These are phyloP conservation scores for Gasterosteus aculeatus DNA, from an alignment of 2,113 vertebrate species.

Conservation along the genomic window DNA sequence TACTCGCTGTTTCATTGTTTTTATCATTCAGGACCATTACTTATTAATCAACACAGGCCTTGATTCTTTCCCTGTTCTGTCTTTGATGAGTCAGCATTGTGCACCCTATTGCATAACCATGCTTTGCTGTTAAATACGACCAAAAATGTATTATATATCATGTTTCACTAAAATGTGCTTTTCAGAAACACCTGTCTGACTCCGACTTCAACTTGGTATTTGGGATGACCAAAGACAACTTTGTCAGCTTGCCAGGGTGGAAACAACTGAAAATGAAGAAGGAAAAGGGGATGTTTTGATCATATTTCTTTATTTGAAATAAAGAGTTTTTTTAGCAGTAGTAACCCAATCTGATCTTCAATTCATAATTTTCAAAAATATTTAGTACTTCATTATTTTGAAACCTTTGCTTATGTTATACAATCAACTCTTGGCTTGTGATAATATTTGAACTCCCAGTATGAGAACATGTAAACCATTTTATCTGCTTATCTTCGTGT, in stretches of 20 bases:
- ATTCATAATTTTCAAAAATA: background rate
- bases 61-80: background rate
- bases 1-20: background rate
- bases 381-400: background rate
- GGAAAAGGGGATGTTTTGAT: conserved; percentile 85
- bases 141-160: background rate
- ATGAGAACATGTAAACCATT: background rate
- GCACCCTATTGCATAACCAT: background rate
- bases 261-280: conserved; percentile 88
- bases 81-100: background rate
- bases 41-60: background rate
- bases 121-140: conserved; percentile 8
- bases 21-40: background rate
- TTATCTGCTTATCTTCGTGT: background rate
- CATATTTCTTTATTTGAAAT: background rate
- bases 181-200: conserved; percentile 86
- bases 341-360: background rate
- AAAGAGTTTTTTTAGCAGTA: background rate
- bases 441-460: background rate
- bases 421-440: background rate
- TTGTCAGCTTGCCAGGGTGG: conserved; percentile 83
- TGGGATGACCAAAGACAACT: conserved; percentile 83
- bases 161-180: conserved; percentile 2
- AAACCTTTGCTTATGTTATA: conserved; percentile 2
- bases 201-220: conserved; percentile 82